Evolutionary conservation across 2,113 vertebrate genomes (phyloP), one percentile per base, ranked within the genome.

Genomic region (Salvelinus sp.): DNA sequence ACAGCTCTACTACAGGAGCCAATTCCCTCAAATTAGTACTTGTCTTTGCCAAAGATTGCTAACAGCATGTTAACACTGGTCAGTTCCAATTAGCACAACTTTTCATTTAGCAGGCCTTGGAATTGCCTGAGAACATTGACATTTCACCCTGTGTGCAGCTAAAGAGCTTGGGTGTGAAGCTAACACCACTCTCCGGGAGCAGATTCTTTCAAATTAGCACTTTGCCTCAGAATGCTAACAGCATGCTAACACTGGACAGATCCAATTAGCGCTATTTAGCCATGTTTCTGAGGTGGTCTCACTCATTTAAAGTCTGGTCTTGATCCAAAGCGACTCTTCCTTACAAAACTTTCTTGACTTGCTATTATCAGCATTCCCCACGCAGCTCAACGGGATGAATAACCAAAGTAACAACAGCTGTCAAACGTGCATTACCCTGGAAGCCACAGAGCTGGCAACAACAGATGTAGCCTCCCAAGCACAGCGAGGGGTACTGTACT

Each of bases 371-470:
- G 10, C 44, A 14, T 6, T n/a, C 91, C 91, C 69, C 89, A 86
- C 60, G 6, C 75, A 88, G 79, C 54, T 62, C 77, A 76, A 85
- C 85, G n/a, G 9, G 2, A 73, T 4, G 33, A 72, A 70, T 74
- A 79, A 18, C 27, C 65, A 73, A 25, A n/a, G 80, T 88, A 84
- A 81, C 83, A 93, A 89, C 91, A 88, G 90, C 94, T 95, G 92
- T 94, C 90, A 89, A 82, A 84, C 87, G 86, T 1, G 23, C 78
- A 91, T 96, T 94, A 89, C 95, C 91, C 86, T 89, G 89, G 94
- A 92, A 97, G 95, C 94, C 86, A 76, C 86, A 77, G 85, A 80
- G 84, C 90, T 87, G 82, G 88, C 73, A 93, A 93, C 87, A 82
- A 87, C 88, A 86, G 79, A 9, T 2, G 0, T 80, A 86, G 79